Base-by-base conservation (phyloP, 2,113 vertebrate genomes). In the Bucco capensis region DNA sequence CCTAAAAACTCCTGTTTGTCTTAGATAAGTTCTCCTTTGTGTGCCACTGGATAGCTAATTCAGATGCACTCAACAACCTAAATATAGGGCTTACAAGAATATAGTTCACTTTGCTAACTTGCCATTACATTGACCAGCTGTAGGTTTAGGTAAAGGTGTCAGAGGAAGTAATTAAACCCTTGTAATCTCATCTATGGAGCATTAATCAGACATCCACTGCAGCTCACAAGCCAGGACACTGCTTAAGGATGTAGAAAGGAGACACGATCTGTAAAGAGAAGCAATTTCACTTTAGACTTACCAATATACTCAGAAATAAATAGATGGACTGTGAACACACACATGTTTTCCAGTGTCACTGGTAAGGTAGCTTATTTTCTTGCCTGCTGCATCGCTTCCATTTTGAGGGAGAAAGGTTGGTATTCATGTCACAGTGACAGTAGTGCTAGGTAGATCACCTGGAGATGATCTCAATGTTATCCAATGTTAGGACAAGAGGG, bases 291-390 rank as follows among this genome's bases (percentile, higher is more conserved):
- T 42, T 53, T 22, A n/a, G 16, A 33, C 15, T 28, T 57, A 57
- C 25, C 19, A 31, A 7, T 8, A 33, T 10, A 14, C 12, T 53
- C 54, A 42, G 50, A 65, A 37, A 38, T 38, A 44, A 74, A 11
- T 6, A 31, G 31, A 22, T 0, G 1, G 47, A 6, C 44, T 11
- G 8, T 18, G 21, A 35, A 44, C 31, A 60, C 27, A 24, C 28
- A 10, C 1, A 1, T 27, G 18, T 10, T 81, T 81, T 23, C 57
- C n/a, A 37, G 12, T 16, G 47, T 22, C 1, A 0, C 33, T 37
- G 57, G 18, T 33, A 31, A 12, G 14, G 25, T 25, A 73, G 30
- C 22, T 66, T 14, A 67, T 24, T 57, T 83, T 58, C 15, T 24
- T 47, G 62, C 53, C 65, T 21, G 17, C 27, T 69, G 31, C 1